Evolutionary conservation across 2,113 vertebrate species (phyloP).

Genomic region (Empidonax traillii): DNA sequence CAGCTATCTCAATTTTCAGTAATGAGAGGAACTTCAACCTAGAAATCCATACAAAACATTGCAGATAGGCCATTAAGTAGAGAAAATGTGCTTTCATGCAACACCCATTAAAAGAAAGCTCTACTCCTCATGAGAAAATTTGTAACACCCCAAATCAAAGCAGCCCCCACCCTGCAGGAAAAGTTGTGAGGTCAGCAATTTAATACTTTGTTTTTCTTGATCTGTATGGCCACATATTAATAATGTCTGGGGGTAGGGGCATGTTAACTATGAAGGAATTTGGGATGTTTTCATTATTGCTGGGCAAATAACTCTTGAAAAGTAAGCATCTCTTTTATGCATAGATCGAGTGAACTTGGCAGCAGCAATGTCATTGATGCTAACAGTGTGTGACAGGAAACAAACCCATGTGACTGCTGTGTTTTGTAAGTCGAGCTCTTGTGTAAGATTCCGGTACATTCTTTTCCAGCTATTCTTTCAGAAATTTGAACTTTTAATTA

Average conservation of each 20-base stretch:
- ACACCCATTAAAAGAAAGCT: neutral
- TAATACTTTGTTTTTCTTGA: slow-evolving; percentile 29
- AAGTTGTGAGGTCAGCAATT: neutral
- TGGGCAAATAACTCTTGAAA: slow-evolving; percentile 69
- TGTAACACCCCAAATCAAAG: neutral
- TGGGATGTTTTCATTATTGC: slow-evolving; percentile 68
- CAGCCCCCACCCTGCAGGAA: neutral
- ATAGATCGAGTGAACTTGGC: slow-evolving; percentile 76
- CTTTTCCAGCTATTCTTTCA: slow-evolving; percentile 70
- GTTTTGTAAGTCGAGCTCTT: slow-evolving; percentile 75
- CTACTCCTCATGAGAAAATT: neutral
- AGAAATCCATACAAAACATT: neutral
- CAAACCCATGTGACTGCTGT: slow-evolving; percentile 74
- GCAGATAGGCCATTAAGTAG: neutral
- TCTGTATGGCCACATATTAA: slow-evolving; percentile 14
- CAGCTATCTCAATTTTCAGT: neutral
- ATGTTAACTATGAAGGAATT: slow-evolving; percentile 60
- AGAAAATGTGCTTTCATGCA: neutral
- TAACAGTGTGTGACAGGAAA: slow-evolving; percentile 79
- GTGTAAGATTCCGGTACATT: slow-evolving; percentile 77
- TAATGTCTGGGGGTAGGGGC: neutral
- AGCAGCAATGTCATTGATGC: slow-evolving; percentile 74
- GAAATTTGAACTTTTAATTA: slow-evolving; percentile 75
- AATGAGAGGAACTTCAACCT: neutral
- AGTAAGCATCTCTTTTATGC: slow-evolving; percentile 74